phyloP scores from a whole-genome alignment of 2,113 vertebrate genomes.

The Symphodus melops region DNA sequence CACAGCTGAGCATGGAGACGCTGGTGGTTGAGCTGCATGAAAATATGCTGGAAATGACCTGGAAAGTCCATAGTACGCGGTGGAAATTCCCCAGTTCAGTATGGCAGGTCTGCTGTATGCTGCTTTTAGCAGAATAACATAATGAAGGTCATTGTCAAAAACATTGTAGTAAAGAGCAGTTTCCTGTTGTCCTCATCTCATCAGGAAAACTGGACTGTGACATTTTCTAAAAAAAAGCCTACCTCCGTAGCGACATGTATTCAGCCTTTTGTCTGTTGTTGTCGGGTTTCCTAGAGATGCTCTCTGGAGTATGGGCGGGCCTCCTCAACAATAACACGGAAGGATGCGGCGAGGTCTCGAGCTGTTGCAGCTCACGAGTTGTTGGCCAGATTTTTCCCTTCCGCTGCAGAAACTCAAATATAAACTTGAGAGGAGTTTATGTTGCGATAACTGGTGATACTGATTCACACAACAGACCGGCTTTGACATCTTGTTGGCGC shows the following conservation, averaged over 20 bases:
- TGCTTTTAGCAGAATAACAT: not conserved
- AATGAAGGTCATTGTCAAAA: not conserved
- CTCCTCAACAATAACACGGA: conserved; percentile 16
- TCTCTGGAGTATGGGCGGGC: conserved; percentile 58
- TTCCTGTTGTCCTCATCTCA: not conserved
- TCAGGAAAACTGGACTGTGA: not conserved
- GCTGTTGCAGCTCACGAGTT: not conserved
- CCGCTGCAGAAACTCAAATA: not conserved
- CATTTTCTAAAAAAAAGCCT: not conserved
- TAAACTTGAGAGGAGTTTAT: accelerated
- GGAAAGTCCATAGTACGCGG: conserved; percentile 90
- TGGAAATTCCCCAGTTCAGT: not conserved
- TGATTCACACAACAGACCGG: not conserved
- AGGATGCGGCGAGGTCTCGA: conserved; percentile 35
- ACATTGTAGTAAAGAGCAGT: not conserved
- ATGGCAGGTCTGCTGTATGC: not conserved
- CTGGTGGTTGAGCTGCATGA: conserved; percentile 95
- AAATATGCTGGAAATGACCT: conserved; percentile 92
- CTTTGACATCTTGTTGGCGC: conserved; percentile 14
- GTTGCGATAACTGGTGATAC: not conserved
- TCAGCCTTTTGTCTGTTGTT: not conserved
- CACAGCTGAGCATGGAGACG: conserved; percentile 91
- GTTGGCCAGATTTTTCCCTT: not conserved
- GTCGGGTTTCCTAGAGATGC: conserved; percentile 33
- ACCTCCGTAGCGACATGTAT: conserved; percentile 5